phyloP scores from a whole-genome alignment of 2,888 invertebrate species.

The Drosophila helvetica region DNA sequence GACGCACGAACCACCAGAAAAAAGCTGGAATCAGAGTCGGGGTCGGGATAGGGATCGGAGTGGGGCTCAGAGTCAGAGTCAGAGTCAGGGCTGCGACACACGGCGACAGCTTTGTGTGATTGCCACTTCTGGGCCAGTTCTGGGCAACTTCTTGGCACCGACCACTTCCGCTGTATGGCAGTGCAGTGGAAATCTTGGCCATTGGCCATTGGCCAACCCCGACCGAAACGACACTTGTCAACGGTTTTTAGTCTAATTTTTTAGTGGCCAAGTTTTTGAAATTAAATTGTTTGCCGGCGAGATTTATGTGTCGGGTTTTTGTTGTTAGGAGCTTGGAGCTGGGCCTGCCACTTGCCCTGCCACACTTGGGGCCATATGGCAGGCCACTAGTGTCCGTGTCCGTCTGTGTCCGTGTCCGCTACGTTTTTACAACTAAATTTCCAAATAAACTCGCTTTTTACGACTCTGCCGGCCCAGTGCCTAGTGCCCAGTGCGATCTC shows the following conservation, averaged over 20 bases:
- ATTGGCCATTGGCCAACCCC: conserved; percentile 39
- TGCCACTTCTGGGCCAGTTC: conserved; percentile 9
- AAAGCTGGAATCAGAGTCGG: conserved; percentile 31
- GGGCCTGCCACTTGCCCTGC: conserved; percentile 60
- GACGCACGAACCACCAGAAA: conserved; percentile 61
- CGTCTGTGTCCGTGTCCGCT: no score
- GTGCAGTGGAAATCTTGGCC: conserved; percentile 53
- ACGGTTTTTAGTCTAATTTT: conserved; percentile 66
- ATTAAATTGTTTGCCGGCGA: conserved; percentile 59
- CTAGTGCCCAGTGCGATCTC: conserved; percentile 63
- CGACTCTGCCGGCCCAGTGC: conserved; percentile 46
- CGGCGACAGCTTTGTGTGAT: conserved; percentile 71
- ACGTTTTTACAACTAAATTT: conserved; percentile 69
- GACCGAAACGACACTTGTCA: conserved; percentile 61
- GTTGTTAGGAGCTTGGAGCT: conserved; percentile 27
- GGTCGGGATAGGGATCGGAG: conserved; percentile 19
- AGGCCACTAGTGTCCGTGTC: background rate
- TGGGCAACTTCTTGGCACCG: conserved; percentile 63
- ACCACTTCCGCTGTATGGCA: conserved; percentile 58
- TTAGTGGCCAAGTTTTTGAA: conserved; percentile 43
- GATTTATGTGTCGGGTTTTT: conserved; percentile 68
- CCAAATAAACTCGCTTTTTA: conserved; percentile 70
- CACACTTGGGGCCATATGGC: conserved; percentile 44
- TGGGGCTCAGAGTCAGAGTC: conserved; percentile 17
- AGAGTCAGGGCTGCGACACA: conserved; percentile 44